These are phyloP conservation scores for Coreius guichenoti DNA, from an alignment of 2,797 vertebrate genomes.

Conservation along the genomic window DNA sequence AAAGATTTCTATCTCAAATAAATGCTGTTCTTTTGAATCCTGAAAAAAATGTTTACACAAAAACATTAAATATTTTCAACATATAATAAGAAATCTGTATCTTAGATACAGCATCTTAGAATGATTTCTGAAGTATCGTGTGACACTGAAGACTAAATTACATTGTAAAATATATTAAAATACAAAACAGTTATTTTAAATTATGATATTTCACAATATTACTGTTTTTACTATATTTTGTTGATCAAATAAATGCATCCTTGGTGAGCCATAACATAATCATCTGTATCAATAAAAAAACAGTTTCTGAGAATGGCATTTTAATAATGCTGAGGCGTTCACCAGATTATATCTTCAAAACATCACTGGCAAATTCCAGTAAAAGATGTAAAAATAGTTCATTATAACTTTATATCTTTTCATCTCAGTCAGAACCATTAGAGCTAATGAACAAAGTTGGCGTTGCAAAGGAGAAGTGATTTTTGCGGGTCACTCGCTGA, in stretches of 20 bases:
- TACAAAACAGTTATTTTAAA: not conserved
- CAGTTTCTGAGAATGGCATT: not conserved
- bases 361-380: not conserved
- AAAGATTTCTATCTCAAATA: not conserved
- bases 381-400: not conserved
- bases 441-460: not conserved
- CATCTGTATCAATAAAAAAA: not conserved
- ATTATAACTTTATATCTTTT: not conserved
- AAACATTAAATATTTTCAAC: no score
- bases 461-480: not conserved
- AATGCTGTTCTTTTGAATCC: not conserved
- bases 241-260: not conserved
- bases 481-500: not conserved
- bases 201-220: not conserved
- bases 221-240: not conserved
- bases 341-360: not conserved
- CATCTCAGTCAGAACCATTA: not conserved
- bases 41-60: not conserved
- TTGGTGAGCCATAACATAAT: not conserved
- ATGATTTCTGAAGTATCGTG: not conserved
- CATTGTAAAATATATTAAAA: not conserved
- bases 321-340: not conserved
- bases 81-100: not conserved
- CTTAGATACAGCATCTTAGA: not conserved
- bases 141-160: not conserved